Evolutionary conservation across 2,113 vertebrate genomes (phyloP), one percentile per base, ranked within the genome.

Genomic region (Cettia cetti): DNA sequence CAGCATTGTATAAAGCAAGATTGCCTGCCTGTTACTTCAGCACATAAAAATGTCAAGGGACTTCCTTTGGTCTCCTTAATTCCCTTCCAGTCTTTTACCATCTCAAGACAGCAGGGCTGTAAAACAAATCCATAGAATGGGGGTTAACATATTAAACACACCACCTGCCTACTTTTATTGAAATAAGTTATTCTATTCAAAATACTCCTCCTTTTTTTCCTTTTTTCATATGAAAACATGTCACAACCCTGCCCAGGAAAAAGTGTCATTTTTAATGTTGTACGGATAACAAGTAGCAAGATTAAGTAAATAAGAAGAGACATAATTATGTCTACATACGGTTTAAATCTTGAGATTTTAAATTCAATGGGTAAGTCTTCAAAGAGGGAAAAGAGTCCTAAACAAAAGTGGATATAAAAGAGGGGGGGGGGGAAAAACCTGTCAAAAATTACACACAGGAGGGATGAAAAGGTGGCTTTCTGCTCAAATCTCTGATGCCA

Each of bases 31-130:
- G 4, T 78, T 79, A 78, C 75, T 90, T 90, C 45, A 83, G 72
- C 86, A 47, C 61, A 50, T 75, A 40, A 81, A 90, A 90, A 93
- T 17, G 61, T 75, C 87, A 68, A 74, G 88, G 95, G 88, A 90
- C 56, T 90, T 80, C 23, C 71, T 77, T n/a, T 49, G 52, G 85
- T 94, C 71, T 90, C 87, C 68, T 71, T 78, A 69, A 94, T 94
- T 92, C 90, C 82, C 63, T 83, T 60, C 37, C 49, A 71, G 88
- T 22, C 90, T 95, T 89, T 75, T 44, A 84, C 61, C 61, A 83
- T 47, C 85, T 86, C 72, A 54, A 78, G 65, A 57, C 33, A 93
- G 79, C 81, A 82, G 23, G 74, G 56, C 50, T 86, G 49, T 82
- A 84, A 79, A 94, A 56, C 26, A 95, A 93, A 78, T 59, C 60